Evolutionary conservation across 1,140 invertebrate species (phyloP).

Genomic region (Trialeurodes vaporariorum): DNA sequence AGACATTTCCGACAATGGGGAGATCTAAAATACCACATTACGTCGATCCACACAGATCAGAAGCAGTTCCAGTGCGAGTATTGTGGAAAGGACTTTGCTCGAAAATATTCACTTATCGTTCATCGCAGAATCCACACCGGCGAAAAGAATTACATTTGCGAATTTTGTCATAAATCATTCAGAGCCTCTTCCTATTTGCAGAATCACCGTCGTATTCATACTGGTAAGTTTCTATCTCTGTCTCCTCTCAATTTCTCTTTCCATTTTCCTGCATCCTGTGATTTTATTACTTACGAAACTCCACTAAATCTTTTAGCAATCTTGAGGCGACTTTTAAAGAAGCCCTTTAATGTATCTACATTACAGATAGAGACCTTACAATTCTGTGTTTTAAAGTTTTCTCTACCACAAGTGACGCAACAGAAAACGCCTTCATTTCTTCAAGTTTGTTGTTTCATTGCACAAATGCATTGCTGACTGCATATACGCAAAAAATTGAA

Average conservation of each 20-base stretch:
- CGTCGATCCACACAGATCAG: slow-evolving; percentile 65
- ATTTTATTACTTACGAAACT: too few relatives aligned
- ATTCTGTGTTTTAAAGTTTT: too few relatives aligned
- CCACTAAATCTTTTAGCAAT: too few relatives aligned
- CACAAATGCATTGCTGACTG: too few relatives aligned
- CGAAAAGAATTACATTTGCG: slow-evolving; percentile 78
- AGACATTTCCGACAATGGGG: slow-evolving; percentile 73
- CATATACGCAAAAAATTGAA: too few relatives aligned
- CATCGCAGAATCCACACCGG: slow-evolving; percentile 83
- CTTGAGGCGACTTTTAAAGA: too few relatives aligned
- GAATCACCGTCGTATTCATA: slow-evolving; percentile 83
- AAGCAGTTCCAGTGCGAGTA: slow-evolving; percentile 82
- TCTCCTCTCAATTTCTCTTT: background rate
- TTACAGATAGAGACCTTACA: too few relatives aligned
- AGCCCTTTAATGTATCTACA: too few relatives aligned
- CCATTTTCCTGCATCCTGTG: too few relatives aligned
- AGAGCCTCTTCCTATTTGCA: slow-evolving; percentile 72
- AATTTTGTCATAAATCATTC: slow-evolving; percentile 73
- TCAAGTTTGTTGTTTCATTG: too few relatives aligned
- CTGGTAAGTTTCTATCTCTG: slow-evolving; percentile 39
- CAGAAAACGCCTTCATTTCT: too few relatives aligned
- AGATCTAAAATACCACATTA: slow-evolving; percentile 80
- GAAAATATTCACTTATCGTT: slow-evolving; percentile 85
- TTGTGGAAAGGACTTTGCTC: slow-evolving; percentile 81
- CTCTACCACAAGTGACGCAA: too few relatives aligned